A percentile compares a stretch with the other conserved stretches of the same genome.
Evolutionary conservation across 2,797 vertebrate species (phyloP).

Genomic region (Liparis tanakae): DNA sequence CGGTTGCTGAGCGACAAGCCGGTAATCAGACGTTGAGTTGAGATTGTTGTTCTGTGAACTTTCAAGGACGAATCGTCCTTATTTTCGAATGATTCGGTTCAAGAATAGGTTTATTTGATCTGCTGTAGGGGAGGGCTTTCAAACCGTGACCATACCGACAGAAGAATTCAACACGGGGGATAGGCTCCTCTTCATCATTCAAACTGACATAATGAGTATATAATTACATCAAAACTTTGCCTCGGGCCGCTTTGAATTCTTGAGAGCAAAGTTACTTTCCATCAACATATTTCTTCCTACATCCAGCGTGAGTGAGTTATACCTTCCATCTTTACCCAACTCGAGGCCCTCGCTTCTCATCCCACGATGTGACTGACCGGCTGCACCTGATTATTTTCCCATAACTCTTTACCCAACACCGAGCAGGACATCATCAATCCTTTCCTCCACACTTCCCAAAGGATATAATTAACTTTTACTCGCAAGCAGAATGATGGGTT

Average conservation of each 20-base stretch:
- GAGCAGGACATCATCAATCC: constrained; percentile 46
- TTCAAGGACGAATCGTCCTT: background rate
- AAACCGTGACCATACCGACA: background rate
- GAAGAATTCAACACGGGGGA: background rate
- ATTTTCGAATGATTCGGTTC: background rate
- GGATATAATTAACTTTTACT: constrained; percentile 58
- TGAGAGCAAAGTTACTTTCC: constrained; percentile 10
- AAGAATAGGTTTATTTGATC: background rate
- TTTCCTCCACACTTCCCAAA: constrained; percentile 42
- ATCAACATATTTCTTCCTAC: background rate
- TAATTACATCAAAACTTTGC: constrained; percentile 32
- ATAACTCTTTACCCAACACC: constrained; percentile 41
- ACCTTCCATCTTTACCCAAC: background rate
- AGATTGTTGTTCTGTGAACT: background rate
- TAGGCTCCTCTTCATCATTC: constrained; percentile 11
- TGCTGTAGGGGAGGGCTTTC: background rate
- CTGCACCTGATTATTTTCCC: constrained; percentile 48
- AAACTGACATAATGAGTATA: constrained; percentile 24
- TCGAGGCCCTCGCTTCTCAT: background rate
- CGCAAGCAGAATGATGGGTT: constrained; percentile 54
- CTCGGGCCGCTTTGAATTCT: constrained; percentile 30
- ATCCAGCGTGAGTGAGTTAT: constrained; percentile 27
- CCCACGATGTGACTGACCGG: constrained; percentile 10
- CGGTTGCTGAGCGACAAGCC: background rate
- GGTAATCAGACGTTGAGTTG: background rate